Evolutionary conservation across 2,113 vertebrate species (phyloP), one percentile per base, ranked within the genome.

Genomic region (Microtus montanus): DNA sequence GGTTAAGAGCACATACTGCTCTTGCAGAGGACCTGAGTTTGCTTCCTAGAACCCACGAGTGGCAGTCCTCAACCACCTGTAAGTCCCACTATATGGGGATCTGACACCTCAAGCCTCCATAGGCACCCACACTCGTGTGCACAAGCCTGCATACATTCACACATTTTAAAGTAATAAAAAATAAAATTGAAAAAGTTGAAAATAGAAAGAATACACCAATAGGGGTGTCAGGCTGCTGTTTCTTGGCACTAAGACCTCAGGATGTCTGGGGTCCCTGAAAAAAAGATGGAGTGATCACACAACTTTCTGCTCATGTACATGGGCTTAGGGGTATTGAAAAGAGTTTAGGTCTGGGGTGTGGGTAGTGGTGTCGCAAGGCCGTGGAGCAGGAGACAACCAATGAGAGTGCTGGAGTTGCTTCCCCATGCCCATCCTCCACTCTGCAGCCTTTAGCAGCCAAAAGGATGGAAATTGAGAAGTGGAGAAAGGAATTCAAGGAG

Each of bases 401-500:
- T 5, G 41, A 4, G 5, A 14, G 19, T 0, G 10, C 58, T 47
- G 30, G 86, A 35, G 30, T 28, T 19, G 8, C 58, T 30, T 38
- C 47, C 15, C 26, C 22, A 11, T 15, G 28, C 30, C 52, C 12
- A 6, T 49, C 58, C 61, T 63, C 24, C 41, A 70, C 58, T 89
- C 13, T 63, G n/a, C 97, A 99, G 99, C 99, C 99, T 58, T 98
- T 99, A 86, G 98, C 98, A 30, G 98, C 99, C 95, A 99, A 99
- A 95, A 98, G 97, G 95, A 99, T 99, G 5, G 99, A 99, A 87
- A 99, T 99, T 49, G 99, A 99, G 79, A 99, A 99, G 85, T 99
- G 99, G 99, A 97, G 99, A 79, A 98, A 99, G 75, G 99, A 99
- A 93, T 99, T 99, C 97, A 99, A 99, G 96, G 99, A 99, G 33